Evolutionary conservation across 2,797 vertebrate genomes (phyloP).

Genomic region (Tadarida brasiliensis): DNA sequence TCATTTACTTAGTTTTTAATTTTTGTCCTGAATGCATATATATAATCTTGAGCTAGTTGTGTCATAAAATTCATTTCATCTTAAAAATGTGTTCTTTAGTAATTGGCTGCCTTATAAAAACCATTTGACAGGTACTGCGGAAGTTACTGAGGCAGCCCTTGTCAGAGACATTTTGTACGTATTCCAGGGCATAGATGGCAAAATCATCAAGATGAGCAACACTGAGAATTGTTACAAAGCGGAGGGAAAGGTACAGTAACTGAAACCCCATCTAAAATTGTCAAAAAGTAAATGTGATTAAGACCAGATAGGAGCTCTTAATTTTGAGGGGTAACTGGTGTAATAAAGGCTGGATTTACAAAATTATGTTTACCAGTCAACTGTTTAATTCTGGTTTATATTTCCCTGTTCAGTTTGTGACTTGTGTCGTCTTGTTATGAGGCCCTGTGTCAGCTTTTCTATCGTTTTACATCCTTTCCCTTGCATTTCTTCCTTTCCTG

Average conservation of each 20-base stretch:
- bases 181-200: conserved; percentile 99
- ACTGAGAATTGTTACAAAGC: conserved; percentile 97
- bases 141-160: conserved; percentile 94
- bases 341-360: fast-evolving
- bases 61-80: neutral
- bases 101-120: neutral
- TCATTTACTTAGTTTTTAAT: neutral
- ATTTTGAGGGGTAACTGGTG: fast-evolving
- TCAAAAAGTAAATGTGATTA: fast-evolving
- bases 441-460: neutral
- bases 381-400: neutral
- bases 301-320: neutral
- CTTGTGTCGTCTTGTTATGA: fast-evolving
- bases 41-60: neutral
- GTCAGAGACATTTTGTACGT: conserved; percentile 98
- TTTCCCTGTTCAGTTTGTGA: neutral
- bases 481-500: neutral
- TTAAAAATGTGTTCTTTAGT: neutral
- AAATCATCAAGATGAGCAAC: conserved; percentile 96
- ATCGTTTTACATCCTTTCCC: neutral
- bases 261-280: neutral
- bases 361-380: fast-evolving
- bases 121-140: conserved; percentile 87
- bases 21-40: neutral
- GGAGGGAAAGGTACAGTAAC: conserved; percentile 93